phyloP scores from a whole-genome alignment of 2,797 vertebrate species.

The Oreochromis grahami region DNA sequence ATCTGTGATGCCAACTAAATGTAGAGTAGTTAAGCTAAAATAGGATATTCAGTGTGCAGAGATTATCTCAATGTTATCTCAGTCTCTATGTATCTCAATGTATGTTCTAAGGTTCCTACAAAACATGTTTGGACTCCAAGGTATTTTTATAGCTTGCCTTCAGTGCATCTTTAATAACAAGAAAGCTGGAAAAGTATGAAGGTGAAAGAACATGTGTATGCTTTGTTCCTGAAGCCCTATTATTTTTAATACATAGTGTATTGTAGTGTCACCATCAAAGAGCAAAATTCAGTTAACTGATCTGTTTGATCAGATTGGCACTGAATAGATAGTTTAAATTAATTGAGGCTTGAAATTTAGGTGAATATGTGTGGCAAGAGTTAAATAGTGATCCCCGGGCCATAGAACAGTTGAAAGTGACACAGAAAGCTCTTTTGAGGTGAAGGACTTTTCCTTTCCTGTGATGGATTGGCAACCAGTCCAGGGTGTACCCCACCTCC shows the following conservation, averaged over 20 bases:
- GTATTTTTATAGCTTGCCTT: neutral
- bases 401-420: neutral
- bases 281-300: neutral
- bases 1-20: neutral
- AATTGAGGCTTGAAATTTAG: neutral
- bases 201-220: neutral
- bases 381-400: neutral
- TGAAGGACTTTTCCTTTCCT: neutral
- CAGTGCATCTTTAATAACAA: neutral
- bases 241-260: neutral
- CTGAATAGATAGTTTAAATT: neutral
- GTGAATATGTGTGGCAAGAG: neutral
- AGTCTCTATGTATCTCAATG: no score
- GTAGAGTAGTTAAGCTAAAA: neutral
- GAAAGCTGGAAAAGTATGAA: neutral
- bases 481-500: neutral
- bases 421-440: neutral
- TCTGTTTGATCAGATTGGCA: neutral
- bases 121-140: neutral
- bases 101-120: neutral
- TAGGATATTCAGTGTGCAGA: neutral
- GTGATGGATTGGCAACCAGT: neutral
- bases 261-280: neutral
- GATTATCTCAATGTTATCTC: neutral
- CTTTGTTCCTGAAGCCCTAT: neutral